Conservation (phyloP, 1,140 invertebrate species). For the Neoseiulus cucumeris region DNA sequence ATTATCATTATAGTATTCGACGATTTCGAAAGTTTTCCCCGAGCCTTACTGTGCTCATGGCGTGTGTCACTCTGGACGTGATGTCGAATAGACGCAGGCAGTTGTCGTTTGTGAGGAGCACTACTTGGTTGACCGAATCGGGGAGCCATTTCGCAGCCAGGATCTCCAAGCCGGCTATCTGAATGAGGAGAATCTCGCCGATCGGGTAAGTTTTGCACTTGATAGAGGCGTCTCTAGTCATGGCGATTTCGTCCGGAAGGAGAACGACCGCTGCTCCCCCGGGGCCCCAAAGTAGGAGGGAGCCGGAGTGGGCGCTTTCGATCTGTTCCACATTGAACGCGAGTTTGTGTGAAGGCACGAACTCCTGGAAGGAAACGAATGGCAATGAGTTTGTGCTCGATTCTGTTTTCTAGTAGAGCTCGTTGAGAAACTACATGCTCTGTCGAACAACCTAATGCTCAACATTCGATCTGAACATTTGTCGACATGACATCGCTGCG, state of each 20-base stretch:
- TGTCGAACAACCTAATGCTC: too few species aligned
- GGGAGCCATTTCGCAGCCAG: not conserved
- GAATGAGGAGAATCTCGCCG: not conserved
- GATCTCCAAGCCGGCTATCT: not conserved
- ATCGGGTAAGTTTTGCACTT: not conserved
- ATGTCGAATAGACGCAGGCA: not conserved
- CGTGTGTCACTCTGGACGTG: not conserved
- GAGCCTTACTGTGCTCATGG: not conserved
- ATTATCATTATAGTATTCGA: too few species aligned
- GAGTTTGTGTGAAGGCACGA: not conserved
- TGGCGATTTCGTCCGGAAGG: not conserved
- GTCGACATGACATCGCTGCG: too few species aligned
- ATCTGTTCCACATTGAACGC: not conserved
- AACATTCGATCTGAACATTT: too few species aligned
- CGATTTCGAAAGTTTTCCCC: too few species aligned
- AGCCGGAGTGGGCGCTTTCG: not conserved
- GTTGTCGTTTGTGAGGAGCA: not conserved
- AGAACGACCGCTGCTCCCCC: not conserved
- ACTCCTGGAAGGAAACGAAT: not conserved
- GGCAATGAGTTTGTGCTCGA: not conserved
- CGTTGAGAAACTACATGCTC: too few species aligned
- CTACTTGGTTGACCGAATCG: not conserved
- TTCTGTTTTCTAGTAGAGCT: too few species aligned
- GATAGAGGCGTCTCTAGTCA: not conserved
- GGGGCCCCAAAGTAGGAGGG: not conserved